phyloP scores from a whole-genome alignment of 2,113 vertebrate species.

The Oryzias woworae region DNA sequence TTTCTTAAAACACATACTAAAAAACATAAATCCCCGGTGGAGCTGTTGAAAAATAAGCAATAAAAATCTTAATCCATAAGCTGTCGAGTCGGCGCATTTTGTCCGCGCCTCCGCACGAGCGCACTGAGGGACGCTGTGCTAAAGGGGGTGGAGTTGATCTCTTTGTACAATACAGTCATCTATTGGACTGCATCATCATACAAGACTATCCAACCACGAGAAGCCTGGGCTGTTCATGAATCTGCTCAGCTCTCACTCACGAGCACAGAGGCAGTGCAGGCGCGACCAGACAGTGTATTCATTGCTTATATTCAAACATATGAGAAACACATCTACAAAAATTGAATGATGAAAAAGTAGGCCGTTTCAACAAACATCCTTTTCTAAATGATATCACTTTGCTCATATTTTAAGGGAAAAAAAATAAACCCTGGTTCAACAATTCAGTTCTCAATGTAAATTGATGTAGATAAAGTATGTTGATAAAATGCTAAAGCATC shows the following conservation, averaged over 20 bases:
- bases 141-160: conserved; percentile 40
- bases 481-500: too few relatives aligned
- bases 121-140: conserved; percentile 5
- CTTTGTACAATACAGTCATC: conserved; percentile 37
- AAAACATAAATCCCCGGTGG: background rate
- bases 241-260: background rate
- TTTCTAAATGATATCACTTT: too few relatives aligned
- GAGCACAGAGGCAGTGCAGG: too few relatives aligned
- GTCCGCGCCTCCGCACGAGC: background rate
- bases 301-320: too few relatives aligned
- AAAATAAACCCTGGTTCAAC: too few relatives aligned
- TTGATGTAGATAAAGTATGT: too few relatives aligned
- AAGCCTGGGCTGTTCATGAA: conserved; percentile 5
- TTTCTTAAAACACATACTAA: background rate
- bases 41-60: background rate
- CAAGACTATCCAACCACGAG: conserved; percentile 56
- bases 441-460: too few relatives aligned
- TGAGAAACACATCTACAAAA: too few relatives aligned
- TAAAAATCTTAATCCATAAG: background rate
- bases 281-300: too few relatives aligned
- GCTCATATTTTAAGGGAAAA: too few relatives aligned
- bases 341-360: too few relatives aligned
- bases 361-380: too few relatives aligned
- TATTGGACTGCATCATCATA: conserved; percentile 71
- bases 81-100: conserved; percentile 7